These are phyloP conservation scores for Heliconius erato DNA, from an alignment of 2,888 invertebrate species.

Conservation along the genomic window DNA sequence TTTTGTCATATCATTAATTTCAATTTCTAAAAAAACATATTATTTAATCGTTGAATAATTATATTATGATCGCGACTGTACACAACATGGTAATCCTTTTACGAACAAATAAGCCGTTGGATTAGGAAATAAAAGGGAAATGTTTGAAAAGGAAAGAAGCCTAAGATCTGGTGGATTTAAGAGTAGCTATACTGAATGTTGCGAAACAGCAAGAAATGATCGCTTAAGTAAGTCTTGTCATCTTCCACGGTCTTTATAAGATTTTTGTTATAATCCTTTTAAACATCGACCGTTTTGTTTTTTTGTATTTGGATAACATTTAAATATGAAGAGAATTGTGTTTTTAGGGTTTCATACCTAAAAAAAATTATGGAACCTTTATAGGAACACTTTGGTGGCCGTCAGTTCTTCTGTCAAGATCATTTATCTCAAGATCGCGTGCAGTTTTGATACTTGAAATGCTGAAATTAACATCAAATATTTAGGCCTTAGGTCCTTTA, in stretches of 20 bases:
- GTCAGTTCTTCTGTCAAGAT: too few species aligned
- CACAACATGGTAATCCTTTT: slow-evolving; percentile 46
- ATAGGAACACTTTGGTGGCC: too few species aligned
- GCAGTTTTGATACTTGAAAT: too few species aligned
- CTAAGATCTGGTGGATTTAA: slow-evolving; percentile 46
- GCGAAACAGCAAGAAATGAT: slow-evolving; percentile 43
- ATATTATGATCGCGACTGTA: slow-evolving; percentile 33
- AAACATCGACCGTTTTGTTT: slow-evolving; percentile 3
- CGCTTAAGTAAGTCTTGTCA: slow-evolving; percentile 43
- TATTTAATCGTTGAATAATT: background rate
- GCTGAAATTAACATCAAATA: too few species aligned
- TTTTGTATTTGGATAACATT: slow-evolving; percentile 10
- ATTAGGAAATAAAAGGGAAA: slow-evolving; percentile 52
- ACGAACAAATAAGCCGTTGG: slow-evolving; percentile 51
- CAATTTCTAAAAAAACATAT: background rate
- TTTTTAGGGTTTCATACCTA: background rate
- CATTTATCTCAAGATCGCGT: too few species aligned
- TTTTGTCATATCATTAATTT: background rate
- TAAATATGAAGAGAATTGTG: too few species aligned
- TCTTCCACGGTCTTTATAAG: slow-evolving; percentile 32
- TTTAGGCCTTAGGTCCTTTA: too few species aligned
- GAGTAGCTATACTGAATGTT: slow-evolving; percentile 25
- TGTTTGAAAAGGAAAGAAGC: slow-evolving; percentile 46
- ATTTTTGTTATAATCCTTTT: slow-evolving; percentile 32
- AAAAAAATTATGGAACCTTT: too few species aligned